phyloP scores from a whole-genome alignment of 1,140 invertebrate species.

The Berghia stephanieae region DNA sequence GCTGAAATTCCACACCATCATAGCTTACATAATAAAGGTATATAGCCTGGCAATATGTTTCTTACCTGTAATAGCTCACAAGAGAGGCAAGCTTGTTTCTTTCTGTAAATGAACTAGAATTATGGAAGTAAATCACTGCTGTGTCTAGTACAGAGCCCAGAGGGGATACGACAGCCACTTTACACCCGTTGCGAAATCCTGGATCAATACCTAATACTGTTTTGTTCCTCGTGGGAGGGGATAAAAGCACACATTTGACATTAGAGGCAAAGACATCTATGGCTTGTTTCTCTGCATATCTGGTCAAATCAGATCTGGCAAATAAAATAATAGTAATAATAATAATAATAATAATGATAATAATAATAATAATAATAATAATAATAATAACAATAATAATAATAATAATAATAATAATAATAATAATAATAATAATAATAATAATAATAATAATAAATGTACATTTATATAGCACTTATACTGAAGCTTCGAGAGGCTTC shows the following conservation, averaged over 20 bases:
- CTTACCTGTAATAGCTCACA: slow-evolving; percentile 40
- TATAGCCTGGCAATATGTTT: neutral
- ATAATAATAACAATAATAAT: too few relatives aligned
- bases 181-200: slow-evolving; percentile 85
- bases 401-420: neutral
- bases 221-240: slow-evolving; percentile 81
- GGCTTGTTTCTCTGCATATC: slow-evolving; percentile 80
- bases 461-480: too few relatives aligned
- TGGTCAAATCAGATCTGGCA: slow-evolving; percentile 79
- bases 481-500: too few relatives aligned
- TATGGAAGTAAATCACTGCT: slow-evolving; percentile 72
- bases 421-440: neutral
- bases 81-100: slow-evolving; percentile 33
- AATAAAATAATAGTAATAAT: too few relatives aligned
- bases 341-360: too few relatives aligned
- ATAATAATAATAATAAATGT: too few relatives aligned
- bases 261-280: slow-evolving; percentile 86
- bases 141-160: slow-evolving; percentile 75
- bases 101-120: slow-evolving; percentile 24
- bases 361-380: too few relatives aligned
- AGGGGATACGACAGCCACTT: slow-evolving; percentile 78
- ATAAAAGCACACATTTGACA: slow-evolving; percentile 82
- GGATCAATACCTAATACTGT: slow-evolving; percentile 87
- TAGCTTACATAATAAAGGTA: neutral
- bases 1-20: neutral